Percentiles rank a stretch among this genome's conserved stretches.
These are phyloP conservation scores for Berghia stephanieae DNA, from an alignment of 1,140 invertebrate species.

Conservation along the genomic window DNA sequence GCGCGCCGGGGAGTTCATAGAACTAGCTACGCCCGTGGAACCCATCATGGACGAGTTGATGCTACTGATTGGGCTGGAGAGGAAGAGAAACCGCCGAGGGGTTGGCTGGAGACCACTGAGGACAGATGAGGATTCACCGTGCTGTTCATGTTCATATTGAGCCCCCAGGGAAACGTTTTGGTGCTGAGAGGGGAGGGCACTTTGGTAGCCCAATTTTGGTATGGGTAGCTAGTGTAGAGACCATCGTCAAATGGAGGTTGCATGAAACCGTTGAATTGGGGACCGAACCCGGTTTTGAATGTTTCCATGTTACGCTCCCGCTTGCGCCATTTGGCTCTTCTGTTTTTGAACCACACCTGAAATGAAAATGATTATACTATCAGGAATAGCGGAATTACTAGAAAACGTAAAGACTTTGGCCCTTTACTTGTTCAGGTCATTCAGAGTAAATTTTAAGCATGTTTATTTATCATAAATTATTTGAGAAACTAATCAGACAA, in stretches of 20 bases:
- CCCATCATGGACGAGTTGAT: constrained; percentile 48
- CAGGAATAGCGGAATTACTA: no score
- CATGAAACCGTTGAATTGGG: constrained; percentile 90
- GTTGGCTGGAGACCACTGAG: constrained; percentile 74
- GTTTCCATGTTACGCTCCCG: constrained; percentile 96
- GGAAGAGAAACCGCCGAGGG: constrained; percentile 67
- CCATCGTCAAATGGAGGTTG: constrained; percentile 90
- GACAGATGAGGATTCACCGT: constrained; percentile 81
- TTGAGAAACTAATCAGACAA: neutral
- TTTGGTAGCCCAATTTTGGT: constrained; percentile 90
- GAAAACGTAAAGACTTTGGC: neutral
- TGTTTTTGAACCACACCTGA: constrained; percentile 86
- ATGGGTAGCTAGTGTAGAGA: constrained; percentile 85
- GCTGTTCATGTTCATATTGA: constrained; percentile 66
- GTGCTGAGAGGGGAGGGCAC: constrained; percentile 86
- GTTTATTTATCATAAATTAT: neutral
- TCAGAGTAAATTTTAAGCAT: neutral
- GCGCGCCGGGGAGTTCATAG: constrained; percentile 61
- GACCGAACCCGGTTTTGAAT: constrained; percentile 88
- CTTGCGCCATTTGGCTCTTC: constrained; percentile 98
- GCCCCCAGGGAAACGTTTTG: constrained; percentile 84
- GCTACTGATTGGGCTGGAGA: constrained; percentile 57
- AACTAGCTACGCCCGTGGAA: constrained; percentile 50
- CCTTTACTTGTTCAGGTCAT: no score
- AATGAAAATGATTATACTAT: no score